These are phyloP conservation scores for Zaprionus ghesquierei DNA, from an alignment of 1,140 invertebrate species.

Conservation along the genomic window DNA sequence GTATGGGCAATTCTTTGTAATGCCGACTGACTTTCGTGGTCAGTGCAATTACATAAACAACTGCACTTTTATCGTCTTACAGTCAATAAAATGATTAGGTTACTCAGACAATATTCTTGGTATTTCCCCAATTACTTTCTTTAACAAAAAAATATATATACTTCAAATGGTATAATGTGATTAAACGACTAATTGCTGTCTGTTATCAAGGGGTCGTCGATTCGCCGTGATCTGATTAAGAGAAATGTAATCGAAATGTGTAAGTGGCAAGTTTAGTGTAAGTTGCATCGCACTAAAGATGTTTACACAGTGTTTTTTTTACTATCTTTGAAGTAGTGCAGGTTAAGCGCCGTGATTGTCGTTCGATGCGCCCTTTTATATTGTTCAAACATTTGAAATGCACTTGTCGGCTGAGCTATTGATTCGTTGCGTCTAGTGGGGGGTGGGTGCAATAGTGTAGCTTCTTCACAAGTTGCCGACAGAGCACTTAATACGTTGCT, in stretches of 20 bases:
- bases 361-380: background rate
- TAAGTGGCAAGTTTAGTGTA: background rate
- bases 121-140: too few relatives aligned
- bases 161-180: background rate
- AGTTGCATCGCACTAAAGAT: background rate
- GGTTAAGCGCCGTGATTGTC: background rate
- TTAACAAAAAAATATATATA: too few relatives aligned
- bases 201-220: background rate
- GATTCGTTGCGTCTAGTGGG: background rate
- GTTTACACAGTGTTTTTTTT: background rate
- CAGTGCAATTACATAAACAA: background rate
- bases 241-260: background rate
- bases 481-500: background rate
- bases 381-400: background rate
- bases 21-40: background rate
- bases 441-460: background rate
- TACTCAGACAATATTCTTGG: background rate
- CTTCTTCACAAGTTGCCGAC: constrained; percentile 9
- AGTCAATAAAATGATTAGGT: background rate
- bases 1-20: background rate
- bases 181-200: too few relatives aligned
- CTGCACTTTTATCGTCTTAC: background rate
- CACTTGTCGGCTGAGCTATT: background rate
- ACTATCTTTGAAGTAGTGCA: too few relatives aligned
- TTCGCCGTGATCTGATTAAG: background rate